phyloP scores from a whole-genome alignment of 2,888 invertebrate genomes.

The Lagria hirta region DNA sequence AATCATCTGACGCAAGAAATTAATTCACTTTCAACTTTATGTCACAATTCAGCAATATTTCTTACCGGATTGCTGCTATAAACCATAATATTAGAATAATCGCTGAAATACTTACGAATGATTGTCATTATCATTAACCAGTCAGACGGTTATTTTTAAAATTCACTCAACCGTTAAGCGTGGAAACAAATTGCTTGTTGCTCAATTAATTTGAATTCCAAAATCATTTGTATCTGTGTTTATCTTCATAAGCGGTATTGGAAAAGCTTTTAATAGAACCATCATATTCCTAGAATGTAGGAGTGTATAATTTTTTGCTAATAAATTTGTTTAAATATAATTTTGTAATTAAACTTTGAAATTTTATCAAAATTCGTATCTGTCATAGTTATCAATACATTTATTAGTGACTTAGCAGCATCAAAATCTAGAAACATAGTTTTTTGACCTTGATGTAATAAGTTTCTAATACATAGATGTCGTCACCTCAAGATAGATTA shows the following conservation, averaged over 20 bases:
- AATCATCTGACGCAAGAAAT: neutral
- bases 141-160: neutral
- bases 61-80: constrained; percentile 1
- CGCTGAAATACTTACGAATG: constrained; percentile 5
- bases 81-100: no score
- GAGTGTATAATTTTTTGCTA: no score
- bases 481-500: no score
- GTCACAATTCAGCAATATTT: neutral
- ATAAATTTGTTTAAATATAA: neutral
- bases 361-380: no score
- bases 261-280: constrained; percentile 1
- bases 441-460: no score
- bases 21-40: neutral
- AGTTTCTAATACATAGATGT: no score
- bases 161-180: neutral
- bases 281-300: constrained; percentile 9
- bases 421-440: no score
- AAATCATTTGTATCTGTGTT: neutral
- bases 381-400: no score
- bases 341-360: neutral
- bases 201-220: constrained; percentile 7
- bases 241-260: neutral
- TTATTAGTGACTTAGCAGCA: no score
- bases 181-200: constrained; percentile 5
- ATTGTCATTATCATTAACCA: no score